Evolutionary conservation across 1,140 invertebrate species (phyloP).

Genomic region (Euschistus heros): DNA sequence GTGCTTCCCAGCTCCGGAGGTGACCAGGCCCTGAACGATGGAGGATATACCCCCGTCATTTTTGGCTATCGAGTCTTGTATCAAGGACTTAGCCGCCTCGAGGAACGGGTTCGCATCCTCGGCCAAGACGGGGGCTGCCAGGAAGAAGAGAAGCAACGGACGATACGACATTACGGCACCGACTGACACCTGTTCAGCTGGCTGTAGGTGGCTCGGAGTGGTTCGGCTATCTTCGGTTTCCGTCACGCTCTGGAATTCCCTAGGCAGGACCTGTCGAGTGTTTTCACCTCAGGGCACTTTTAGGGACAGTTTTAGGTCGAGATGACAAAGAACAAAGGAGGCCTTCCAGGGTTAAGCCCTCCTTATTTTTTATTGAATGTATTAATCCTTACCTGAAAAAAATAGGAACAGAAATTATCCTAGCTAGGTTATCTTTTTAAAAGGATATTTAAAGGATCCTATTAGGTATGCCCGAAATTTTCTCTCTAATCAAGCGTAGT

Average conservation of each 20-base stretch:
- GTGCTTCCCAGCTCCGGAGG: slow-evolving; percentile 23
- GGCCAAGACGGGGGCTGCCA: slow-evolving; percentile 2
- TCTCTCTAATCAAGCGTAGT: no score
- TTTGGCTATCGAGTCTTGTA: slow-evolving; percentile 29
- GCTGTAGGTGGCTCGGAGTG: background rate
- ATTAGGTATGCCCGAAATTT: no score
- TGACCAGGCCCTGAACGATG: slow-evolving; percentile 24
- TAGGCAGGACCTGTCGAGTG: background rate
- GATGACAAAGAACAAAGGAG: no score
- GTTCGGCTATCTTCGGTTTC: background rate
- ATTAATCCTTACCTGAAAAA: no score
- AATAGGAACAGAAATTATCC: no score
- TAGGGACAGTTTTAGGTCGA: no score
- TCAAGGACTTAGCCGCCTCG: slow-evolving; percentile 30
- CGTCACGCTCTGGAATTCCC: background rate
- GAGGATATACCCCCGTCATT: slow-evolving; percentile 20
- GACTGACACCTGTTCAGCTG: slow-evolving; percentile 2
- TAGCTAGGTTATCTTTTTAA: no score
- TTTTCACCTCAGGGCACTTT: no score
- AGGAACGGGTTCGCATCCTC: slow-evolving; percentile 32
- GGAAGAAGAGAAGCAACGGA: background rate
- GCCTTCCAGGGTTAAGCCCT: no score
- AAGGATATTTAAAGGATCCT: no score
- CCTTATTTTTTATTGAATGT: no score
- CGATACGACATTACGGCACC: background rate